These are phyloP conservation scores for Polydrusus pterygomalis DNA, from an alignment of 2,888 invertebrate genomes.

Conservation along the genomic window DNA sequence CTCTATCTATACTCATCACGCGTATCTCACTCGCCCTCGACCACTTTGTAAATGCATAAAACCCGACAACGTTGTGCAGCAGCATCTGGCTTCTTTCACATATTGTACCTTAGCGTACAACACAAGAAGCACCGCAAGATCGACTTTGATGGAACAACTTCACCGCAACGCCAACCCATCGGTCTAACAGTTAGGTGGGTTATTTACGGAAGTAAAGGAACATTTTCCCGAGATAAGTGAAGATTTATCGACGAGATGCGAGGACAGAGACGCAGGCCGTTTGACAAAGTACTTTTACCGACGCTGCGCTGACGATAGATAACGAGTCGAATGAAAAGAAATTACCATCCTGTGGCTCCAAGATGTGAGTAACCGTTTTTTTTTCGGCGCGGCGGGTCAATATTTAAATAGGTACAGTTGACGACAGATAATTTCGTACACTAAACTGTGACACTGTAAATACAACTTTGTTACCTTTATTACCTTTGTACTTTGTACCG, in stretches of 20 bases:
- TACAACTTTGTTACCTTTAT: too few relatives aligned
- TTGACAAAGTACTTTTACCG: conserved; percentile 10
- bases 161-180: conserved; percentile 32
- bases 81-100: conserved; percentile 32
- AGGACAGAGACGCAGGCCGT: conserved; percentile 37
- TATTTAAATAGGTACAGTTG: not conserved
- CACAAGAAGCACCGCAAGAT: conserved; percentile 35
- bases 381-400: conserved; percentile 4
- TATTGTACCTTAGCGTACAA: conserved; percentile 42
- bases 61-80: conserved; percentile 10
- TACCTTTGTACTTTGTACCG: too few relatives aligned
- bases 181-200: conserved; percentile 44
- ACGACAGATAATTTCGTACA: too few relatives aligned
- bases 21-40: too few relatives aligned
- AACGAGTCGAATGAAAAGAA: conserved; percentile 9
- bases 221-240: conserved; percentile 42
- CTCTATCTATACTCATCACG: too few relatives aligned
- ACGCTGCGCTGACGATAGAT: conserved; percentile 12
- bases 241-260: conserved; percentile 47
- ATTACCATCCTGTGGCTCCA: not conserved
- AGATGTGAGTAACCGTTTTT: conserved; percentile 9
- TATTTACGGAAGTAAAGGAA: conserved; percentile 51
- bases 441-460: too few relatives aligned
- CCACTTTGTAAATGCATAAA: not conserved
- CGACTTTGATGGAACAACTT: conserved; percentile 46